These are phyloP conservation scores for Penaeus vannamei DNA, from an alignment of 1,140 invertebrate genomes.

Conservation along the genomic window DNA sequence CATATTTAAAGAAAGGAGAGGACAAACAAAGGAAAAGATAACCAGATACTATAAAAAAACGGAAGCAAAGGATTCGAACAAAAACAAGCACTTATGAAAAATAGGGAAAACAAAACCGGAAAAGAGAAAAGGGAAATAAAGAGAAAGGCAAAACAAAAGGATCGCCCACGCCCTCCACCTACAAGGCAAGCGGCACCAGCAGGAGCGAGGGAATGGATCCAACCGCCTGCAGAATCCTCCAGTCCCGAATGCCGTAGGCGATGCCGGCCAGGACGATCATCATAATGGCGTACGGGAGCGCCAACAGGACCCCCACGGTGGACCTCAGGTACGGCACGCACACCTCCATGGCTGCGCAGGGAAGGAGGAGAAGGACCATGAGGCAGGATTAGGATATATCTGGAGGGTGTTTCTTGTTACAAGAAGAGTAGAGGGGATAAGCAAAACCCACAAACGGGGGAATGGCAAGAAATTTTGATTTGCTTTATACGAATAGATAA, in stretches of 20 bases:
- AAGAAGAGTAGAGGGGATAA: too few species aligned
- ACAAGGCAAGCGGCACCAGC: constrained; percentile 11
- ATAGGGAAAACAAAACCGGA: too few species aligned
- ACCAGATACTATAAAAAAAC: too few species aligned
- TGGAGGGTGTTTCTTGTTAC: not conserved
- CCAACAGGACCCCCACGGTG: constrained; percentile 37
- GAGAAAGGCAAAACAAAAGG: too few species aligned
- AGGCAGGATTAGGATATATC: not conserved
- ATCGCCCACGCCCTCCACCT: not conserved
- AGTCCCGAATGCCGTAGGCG: constrained; percentile 42
- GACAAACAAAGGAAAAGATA: too few species aligned
- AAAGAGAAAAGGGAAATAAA: too few species aligned
- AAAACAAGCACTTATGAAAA: too few species aligned
- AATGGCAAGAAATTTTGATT: too few species aligned
- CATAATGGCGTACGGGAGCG: constrained; percentile 51
- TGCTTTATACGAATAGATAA: too few species aligned
- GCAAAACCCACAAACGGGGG: too few species aligned
- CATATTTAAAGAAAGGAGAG: too few species aligned
- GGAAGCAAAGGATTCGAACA: too few species aligned
- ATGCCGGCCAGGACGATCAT: constrained; percentile 32
- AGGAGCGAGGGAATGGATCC: constrained; percentile 34
- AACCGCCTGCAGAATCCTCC: constrained; percentile 30
- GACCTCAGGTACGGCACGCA: constrained; percentile 34
- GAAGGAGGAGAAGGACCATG: not conserved
- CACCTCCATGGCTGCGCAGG: constrained; percentile 37